Evolutionary conservation across 1,140 invertebrate genomes (phyloP).

Genomic region (Zaprionus tsacasi): DNA sequence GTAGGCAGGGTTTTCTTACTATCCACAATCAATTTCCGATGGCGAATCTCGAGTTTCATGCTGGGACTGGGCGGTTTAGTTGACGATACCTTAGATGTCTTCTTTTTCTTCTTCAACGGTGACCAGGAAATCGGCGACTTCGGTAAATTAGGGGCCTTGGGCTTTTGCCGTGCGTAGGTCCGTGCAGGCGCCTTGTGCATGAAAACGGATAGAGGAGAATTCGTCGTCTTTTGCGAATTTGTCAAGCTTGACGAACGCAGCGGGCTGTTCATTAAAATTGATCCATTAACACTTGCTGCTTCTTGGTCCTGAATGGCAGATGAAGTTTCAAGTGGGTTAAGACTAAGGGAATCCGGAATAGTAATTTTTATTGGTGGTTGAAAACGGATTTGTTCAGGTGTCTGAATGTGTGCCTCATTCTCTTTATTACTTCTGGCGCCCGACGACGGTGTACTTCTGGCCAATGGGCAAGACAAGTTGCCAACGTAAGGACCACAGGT

Average conservation of each 20-base stretch:
- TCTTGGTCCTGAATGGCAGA: not conserved
- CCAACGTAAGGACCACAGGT: not conserved
- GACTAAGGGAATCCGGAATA: not conserved
- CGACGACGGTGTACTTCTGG: constrained; percentile 49
- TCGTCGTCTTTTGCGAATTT: not conserved
- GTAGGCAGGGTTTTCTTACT: constrained; percentile 39
- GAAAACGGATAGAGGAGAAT: not conserved
- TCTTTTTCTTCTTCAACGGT: constrained; percentile 52
- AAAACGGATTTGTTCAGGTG: constrained; percentile 46
- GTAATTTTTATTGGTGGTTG: not conserved
- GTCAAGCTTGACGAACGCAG: not conserved
- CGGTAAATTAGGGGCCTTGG: not conserved
- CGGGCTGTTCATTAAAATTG: not conserved
- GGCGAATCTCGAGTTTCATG: constrained; percentile 52
- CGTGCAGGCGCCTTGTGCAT: constrained; percentile 39
- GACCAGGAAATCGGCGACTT: constrained; percentile 46
- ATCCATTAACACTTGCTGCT: not conserved
- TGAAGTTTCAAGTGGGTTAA: not conserved
- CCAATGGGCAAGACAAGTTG: constrained; percentile 37
- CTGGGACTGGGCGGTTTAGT: constrained; percentile 56
- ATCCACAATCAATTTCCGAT: constrained; percentile 60
- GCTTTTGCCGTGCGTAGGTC: constrained; percentile 60
- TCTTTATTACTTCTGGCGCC: constrained; percentile 35
- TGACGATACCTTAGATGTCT: constrained; percentile 20
- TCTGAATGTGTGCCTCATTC: constrained; percentile 25